Evolutionary conservation across 2,113 vertebrate species (phyloP).

Genomic region (Bufo bufo): DNA sequence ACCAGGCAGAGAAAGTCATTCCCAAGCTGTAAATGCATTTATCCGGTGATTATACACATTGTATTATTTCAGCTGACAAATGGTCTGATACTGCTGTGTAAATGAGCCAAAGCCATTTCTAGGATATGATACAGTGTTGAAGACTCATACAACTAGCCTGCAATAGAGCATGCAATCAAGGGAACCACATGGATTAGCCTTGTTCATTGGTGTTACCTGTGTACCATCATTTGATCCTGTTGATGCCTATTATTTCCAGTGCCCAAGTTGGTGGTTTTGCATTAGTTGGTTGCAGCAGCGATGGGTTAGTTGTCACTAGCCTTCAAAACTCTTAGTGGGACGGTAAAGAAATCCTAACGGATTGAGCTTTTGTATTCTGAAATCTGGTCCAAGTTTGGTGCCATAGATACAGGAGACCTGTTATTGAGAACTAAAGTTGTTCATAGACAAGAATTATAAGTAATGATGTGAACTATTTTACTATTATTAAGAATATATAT

Average conservation of each 20-base stretch:
- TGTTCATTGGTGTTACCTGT: background rate
- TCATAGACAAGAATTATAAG: no score
- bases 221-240: background rate
- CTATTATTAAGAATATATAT: no score
- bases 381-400: no score
- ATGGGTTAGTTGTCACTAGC: background rate
- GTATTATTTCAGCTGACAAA: background rate
- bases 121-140: background rate
- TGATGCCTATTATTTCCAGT: background rate
- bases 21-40: background rate
- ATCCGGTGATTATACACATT: background rate
- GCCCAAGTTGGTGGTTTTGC: background rate
- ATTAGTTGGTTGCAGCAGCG: background rate
- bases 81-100: background rate
- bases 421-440: no score
- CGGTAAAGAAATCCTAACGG: no score
- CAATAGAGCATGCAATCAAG: background rate
- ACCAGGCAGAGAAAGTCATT: background rate
- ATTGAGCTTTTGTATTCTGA: no score
- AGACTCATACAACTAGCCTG: background rate
- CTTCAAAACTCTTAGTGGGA: no score
- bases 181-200: background rate
- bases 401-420: no score
- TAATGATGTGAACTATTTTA: no score
- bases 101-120: background rate